Evolutionary conservation across 1,140 invertebrate species (phyloP), one percentile per base, ranked within the genome.

Genomic region (Neodiprion pinetum): DNA sequence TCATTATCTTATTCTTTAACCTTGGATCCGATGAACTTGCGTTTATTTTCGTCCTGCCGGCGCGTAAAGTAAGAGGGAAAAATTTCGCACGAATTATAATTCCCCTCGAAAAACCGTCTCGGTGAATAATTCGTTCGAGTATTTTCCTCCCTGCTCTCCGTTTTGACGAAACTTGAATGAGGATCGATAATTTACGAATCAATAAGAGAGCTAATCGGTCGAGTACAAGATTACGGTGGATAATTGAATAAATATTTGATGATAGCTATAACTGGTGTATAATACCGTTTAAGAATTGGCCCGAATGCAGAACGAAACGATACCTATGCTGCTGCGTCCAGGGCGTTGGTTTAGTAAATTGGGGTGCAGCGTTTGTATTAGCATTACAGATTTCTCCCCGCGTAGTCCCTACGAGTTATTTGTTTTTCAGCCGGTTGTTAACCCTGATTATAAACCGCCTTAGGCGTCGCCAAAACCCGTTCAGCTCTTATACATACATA

Each of bases 301-400:
- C 53, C n/a, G 53, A 17, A 5, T 61, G 28, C 28, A 40, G 53
- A 61, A 61, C 9, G n/a, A 61, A 61, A 61, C n/a, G 11, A 61
- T 40, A 21, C 17, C 17, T 21, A 40, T 40, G 28, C 28, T 5
- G 28, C 2, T 40, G 28, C 28, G 5, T 40, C 28, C 28, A 40
- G 1, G 53, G 4, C 53, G 53, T 61, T 61, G 53, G 53, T 61
- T 61, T 61, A 61, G 53, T 61, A 61, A 61, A 61, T 61, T 61
- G 53, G 53, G 53, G 53, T 61, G n/a, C 53, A 61, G 53, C 9
- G 53, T 61, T 61, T 61, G 53, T 61, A 61, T 61, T 61, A 61
- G 53, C 53, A 61, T 61, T 61, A 61, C 11, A 61, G 53, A 61
- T 61, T 61, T 61, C 53, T 61, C 11, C 11, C 28, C 28, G 28